phyloP scores from a whole-genome alignment of 2,888 invertebrate species.

The Drosophila longiperda region DNA sequence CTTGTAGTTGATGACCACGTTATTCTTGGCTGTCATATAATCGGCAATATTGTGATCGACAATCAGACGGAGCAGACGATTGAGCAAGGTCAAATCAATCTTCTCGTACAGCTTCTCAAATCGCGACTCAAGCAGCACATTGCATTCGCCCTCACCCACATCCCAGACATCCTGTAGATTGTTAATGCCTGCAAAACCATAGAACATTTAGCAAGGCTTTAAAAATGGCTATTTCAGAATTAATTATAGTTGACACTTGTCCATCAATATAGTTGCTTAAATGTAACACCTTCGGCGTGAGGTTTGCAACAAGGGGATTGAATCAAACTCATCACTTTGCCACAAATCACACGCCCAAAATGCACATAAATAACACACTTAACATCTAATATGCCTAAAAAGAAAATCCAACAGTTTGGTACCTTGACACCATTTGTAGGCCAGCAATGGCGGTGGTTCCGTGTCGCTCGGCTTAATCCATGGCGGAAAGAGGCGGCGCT shows the following conservation, averaged over 20 bases:
- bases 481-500: slow-evolving; percentile 97
- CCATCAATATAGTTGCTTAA: slow-evolving; percentile 13
- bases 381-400: not conserved
- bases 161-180: slow-evolving; percentile 99
- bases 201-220: not conserved
- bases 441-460: slow-evolving; percentile 95
- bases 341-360: slow-evolving; percentile 88
- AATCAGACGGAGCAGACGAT: slow-evolving; percentile 97
- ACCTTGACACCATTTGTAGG: slow-evolving; percentile 99
- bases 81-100: slow-evolving; percentile 98
- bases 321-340: slow-evolving; percentile 87
- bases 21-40: slow-evolving; percentile 99
- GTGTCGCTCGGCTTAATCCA: slow-evolving; percentile 99
- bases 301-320: slow-evolving; percentile 90
- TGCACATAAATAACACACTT: slow-evolving; percentile 45
- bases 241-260: not conserved
- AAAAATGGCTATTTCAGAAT: not conserved
- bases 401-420: slow-evolving; percentile 18
- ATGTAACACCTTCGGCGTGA: slow-evolving; percentile 86
- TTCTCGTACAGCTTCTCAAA: slow-evolving; percentile 99
- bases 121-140: slow-evolving; percentile 97
- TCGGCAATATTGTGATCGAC: slow-evolving; percentile 99
- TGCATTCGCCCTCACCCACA: slow-evolving; percentile 99
- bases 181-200: slow-evolving; percentile 90
- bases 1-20: slow-evolving; percentile 99